A percentile compares a stretch with the other conserved stretches of the same genome.
Conservation (phyloP, 2,888 invertebrate species). For the Capitulum mitella region DNA sequence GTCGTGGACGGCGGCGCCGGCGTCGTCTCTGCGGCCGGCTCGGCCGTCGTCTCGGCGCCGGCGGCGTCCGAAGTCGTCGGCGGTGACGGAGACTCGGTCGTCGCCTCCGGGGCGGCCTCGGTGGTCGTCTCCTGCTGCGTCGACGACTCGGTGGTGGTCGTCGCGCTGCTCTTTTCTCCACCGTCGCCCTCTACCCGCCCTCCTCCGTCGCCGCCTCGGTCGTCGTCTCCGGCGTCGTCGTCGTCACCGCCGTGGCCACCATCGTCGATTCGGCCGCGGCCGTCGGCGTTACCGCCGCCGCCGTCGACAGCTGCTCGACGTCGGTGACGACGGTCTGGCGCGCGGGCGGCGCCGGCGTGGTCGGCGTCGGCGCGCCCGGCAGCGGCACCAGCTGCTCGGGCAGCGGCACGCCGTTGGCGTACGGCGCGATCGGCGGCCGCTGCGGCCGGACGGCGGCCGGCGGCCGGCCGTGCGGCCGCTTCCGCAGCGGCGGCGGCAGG, state of each 20-base stretch:
- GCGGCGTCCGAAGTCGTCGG: background rate
- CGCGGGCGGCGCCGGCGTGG: background rate
- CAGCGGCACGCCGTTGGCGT: background rate
- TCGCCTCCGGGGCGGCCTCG: background rate
- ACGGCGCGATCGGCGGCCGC: slow-evolving; percentile 19
- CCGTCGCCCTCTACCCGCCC: too few relatives aligned
- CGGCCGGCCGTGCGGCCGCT: background rate
- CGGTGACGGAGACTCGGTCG: background rate
- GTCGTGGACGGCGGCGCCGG: background rate
- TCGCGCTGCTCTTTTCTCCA: too few relatives aligned
- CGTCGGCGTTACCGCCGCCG: background rate
- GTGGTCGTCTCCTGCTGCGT: background rate
- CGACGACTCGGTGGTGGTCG: too few relatives aligned
- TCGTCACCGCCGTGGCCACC: background rate
- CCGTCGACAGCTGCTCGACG: background rate
- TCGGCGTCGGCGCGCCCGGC: background rate
- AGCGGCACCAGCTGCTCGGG: slow-evolving; percentile 17
- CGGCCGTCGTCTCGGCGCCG: background rate
- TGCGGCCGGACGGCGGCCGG: background rate
- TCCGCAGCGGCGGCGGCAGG: slow-evolving; percentile 15
- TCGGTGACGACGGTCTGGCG: background rate
- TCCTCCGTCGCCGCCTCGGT: background rate
- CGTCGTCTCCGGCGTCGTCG: background rate
- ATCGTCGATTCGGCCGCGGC: background rate
- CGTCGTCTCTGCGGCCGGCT: background rate